Base-by-base conservation (phyloP, 64 coral and sea anemone species). In the Pocillopora damicornis region DNA sequence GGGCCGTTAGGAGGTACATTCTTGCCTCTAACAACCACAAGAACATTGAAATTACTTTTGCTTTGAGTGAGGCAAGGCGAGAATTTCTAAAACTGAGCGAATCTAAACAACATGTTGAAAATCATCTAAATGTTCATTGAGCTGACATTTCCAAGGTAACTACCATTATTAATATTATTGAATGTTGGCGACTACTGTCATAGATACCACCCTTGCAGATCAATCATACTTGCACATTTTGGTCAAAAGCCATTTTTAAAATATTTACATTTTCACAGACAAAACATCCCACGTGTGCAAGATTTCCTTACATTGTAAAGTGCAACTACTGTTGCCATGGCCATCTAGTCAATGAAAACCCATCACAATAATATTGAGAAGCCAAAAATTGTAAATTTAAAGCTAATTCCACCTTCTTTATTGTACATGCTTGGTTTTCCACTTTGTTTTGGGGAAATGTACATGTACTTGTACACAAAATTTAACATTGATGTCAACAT, bases 21-120 rank as follows among this genome's bases (percentile, higher is more conserved):
- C 80, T 75, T 7, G 45, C 37, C 11, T 83, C 86, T 63, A 88
- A 88, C 72, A 93, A 93, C 56, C 59, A 88, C 73, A 93, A 93
- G 79, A 78, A 78, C 74, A 78, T 93, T 83, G 91, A 93, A 75
- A 76, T 69, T 13, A 93, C 86, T 58, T 93, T 93, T 93, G 86
- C 91, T 73, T 45, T 61, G 42, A 75, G 59, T 64, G 91, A 92
- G 67, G 78, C 85, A 45, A 74, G 77, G 4, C 77, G 85, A 82
- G 91, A 92, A 89, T 86, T 90, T 88, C 76, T 88, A 16, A 88
- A 88, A 58, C 59, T 88, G 74, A 37, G 73, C 17, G 73, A 75
- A 87, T 76, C 85, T 76, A 87, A 87, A 36, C 35, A 76, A 15
- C 69, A 20, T 61, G 85, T 35, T 76, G 69, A 15, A 18, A 15